These are phyloP conservation scores for Acanthornis magna DNA, from an alignment of 2,797 vertebrate species.

Conservation along the genomic window DNA sequence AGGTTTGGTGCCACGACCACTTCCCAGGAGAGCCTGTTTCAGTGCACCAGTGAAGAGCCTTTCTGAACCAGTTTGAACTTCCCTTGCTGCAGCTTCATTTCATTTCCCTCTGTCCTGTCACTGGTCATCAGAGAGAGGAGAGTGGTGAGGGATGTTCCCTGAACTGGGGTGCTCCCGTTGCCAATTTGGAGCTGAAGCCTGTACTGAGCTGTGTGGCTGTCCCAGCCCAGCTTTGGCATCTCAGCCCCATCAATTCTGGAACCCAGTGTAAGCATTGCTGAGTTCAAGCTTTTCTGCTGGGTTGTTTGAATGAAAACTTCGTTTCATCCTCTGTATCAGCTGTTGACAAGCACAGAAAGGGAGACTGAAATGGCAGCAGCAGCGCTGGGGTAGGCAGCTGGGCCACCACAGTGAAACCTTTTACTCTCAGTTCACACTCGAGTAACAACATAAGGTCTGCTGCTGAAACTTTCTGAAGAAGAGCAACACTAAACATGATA, in stretches of 20 bases:
- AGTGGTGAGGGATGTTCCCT: accelerated
- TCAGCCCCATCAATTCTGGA: not conserved
- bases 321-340: not conserved
- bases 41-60: not conserved
- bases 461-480: not conserved
- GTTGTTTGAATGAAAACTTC: not conserved
- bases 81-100: accelerated
- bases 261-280: not conserved
- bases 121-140: not conserved
- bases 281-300: not conserved
- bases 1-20: not conserved
- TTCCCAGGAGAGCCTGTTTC: not conserved
- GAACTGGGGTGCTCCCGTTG: accelerated
- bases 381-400: not conserved
- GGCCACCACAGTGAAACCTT: not conserved
- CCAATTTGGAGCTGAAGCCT: not conserved
- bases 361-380: not conserved
- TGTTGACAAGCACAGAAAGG: not conserved
- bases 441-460: not conserved
- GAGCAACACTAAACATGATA: not conserved
- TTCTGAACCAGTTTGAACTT: not conserved
- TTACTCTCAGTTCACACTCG: not conserved
- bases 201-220: accelerated
- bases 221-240: not conserved
- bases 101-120: accelerated